Base-by-base conservation (phyloP, 2,797 vertebrate genomes). In the Cossypha caffra region DNA sequence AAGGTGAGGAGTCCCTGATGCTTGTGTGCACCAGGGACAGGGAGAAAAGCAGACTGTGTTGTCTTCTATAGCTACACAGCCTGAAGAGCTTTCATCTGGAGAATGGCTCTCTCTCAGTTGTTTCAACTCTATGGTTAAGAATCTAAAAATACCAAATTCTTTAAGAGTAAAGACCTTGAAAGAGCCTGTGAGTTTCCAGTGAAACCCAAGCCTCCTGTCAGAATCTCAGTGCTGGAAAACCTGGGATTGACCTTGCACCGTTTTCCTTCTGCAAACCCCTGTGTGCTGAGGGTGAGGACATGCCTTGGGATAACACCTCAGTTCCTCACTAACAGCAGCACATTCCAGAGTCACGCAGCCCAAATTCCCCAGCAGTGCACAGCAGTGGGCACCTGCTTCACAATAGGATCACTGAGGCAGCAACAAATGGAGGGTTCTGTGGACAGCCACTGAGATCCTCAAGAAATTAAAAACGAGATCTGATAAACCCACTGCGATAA, bases 51-150 rank as follows among this genome's bases (percentile, higher is more conserved):
- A 84, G 64, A 42, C 28, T 47, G 6, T 3, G 5, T 16, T 77
- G 73, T 64, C 54, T 61, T 67, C 58, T 42, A 0, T 1, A 90
- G 48, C 78, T 63, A 52, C 79, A 68, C 26, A 61, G 48, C 9
- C 51, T 59, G 33, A 69, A 91, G 21, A 89, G 42, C 91, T 89
- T 69, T 86, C 59, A 82, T 63, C 33, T 67, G 10, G 19, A 21
- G 29, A 79, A 31, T 1, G 2, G 23, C 21, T 3, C 6, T 2
- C 7, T 2, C 61, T 51, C 38, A 42, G 52, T 35, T 68, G 33
- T 78, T 94, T 84, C 69, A 88, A 17, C 31, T 62, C 77, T 59
- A 47, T 29, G 33, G 58, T 59, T 93, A 83, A 87, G 40, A 82
- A 82, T 57, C 33, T 43, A 43, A 92, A 92, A 88, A 82, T 11